Base-by-base conservation (phyloP, 2,113 vertebrate genomes). In the Psophia crepitans region DNA sequence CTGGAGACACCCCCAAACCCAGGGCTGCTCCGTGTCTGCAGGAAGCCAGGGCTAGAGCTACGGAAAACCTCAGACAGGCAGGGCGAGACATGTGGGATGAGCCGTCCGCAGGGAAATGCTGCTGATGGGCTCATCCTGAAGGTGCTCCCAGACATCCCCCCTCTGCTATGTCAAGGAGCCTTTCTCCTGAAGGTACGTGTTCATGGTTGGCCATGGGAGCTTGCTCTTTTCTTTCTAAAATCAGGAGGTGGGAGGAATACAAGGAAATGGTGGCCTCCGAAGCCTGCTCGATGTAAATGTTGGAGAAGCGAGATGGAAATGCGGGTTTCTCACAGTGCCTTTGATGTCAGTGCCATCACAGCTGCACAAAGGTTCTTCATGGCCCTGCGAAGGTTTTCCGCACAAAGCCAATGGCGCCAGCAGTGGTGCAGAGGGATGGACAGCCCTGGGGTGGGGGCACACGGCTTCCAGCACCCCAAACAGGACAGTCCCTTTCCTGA, bases 161-260 rank as follows among this genome's bases (percentile, higher is more conserved):
- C 68, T 51, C 86, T 70, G 82, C 88, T 71, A 3, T 15, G 6
- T 35, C 93, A 18, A 24, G 82, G 48, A 85, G 75, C 86, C 61
- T 46, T 64, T 68, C 61, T 90, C 95, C 89, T 14, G 3, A 68
- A 88, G 89, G 84, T 65, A 32, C 60, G 86, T 1, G 11, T 4
- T 21, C 64, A 82, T 35, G 90, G 61, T 14, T 71, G 53, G 65
- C 70, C 82, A 28, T 0, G 4, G 51, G 32, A 74, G 26, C 35
- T 32, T 10, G 24, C 16, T 84, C 53, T 26, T 43, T 6, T 61
- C 69, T 91, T 43, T 70, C 71, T 91, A 58, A 78, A 91, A 82
- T 75, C 84, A 95, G 78, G 84, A 95, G 96, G 78, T 91, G 92
- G 84, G 95, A 95, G 88, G 83, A 80, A 83, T 1, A 96, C 71